phyloP scores from a whole-genome alignment of 2,888 invertebrate species.

The Pristionchus maxplancki region DNA sequence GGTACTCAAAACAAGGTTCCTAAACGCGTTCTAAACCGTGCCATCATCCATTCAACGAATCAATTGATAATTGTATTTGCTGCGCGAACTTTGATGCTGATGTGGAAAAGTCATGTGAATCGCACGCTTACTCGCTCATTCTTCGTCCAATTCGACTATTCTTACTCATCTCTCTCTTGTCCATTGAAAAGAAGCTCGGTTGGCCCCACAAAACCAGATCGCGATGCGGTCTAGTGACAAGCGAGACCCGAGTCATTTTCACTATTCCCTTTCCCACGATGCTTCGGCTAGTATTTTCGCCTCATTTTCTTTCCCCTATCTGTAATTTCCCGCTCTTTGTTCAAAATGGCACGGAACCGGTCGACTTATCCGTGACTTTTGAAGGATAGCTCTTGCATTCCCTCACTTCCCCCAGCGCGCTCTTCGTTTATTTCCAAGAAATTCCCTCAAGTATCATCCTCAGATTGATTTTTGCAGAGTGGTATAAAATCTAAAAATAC shows the following conservation, averaged over 20 bases:
- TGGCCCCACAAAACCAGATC: too few species aligned
- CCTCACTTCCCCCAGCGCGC: background rate
- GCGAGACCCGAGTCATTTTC: background rate
- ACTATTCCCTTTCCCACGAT: background rate
- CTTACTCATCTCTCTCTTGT: background rate
- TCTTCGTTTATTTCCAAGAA: background rate
- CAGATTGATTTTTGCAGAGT: too few species aligned
- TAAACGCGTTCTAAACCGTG: too few species aligned
- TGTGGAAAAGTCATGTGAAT: background rate
- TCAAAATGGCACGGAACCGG: background rate
- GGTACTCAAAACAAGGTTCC: too few species aligned
- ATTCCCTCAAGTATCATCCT: background rate
- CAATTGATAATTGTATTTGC: too few species aligned
- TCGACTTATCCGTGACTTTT: slow-evolving; percentile 11
- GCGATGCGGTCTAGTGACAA: too few species aligned
- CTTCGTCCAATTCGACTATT: slow-evolving; percentile 3
- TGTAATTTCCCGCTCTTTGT: background rate
- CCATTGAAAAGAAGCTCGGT: background rate
- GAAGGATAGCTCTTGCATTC: background rate
- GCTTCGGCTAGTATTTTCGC: too few species aligned
- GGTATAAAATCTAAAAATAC: background rate
- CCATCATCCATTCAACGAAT: too few species aligned
- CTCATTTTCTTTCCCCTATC: too few species aligned
- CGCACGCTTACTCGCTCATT: background rate
- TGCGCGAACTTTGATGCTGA: background rate